Evolutionary conservation across 2,888 invertebrate genomes (phyloP).

Genomic region (Malthinus flaveolus): DNA sequence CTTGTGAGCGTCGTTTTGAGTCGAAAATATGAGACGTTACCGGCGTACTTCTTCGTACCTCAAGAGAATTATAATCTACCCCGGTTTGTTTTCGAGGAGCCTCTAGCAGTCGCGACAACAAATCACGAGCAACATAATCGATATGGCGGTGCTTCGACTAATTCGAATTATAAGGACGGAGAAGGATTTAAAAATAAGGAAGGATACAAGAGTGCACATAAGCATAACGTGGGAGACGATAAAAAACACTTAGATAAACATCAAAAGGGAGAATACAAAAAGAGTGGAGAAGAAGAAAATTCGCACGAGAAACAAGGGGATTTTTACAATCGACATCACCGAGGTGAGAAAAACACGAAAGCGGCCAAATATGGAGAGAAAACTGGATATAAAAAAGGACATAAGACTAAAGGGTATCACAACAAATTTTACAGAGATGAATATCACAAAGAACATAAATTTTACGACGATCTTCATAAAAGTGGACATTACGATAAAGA

Average conservation of each 20-base stretch:
- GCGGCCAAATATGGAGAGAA: conserved; percentile 73
- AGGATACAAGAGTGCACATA: conserved; percentile 25
- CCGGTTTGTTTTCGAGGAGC: too few relatives aligned
- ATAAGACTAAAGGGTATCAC: conserved; percentile 77
- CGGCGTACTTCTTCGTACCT: too few relatives aligned
- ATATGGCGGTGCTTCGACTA: neutral
- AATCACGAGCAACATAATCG: neutral
- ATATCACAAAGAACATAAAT: conserved; percentile 77
- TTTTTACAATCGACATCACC: conserved; percentile 68
- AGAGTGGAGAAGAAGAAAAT: conserved; percentile 65
- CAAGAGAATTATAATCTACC: too few relatives aligned
- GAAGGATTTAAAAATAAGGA: conserved; percentile 5
- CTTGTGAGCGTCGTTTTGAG: neutral
- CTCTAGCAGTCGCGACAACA: neutral
- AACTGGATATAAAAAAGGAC: conserved; percentile 76
- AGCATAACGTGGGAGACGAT: conserved; percentile 44
- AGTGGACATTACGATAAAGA: conserved; percentile 71
- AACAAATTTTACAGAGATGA: conserved; percentile 80
- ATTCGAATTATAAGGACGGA: neutral
- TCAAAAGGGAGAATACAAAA: conserved; percentile 63
- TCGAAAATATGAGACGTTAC: too few relatives aligned
- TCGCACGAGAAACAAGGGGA: conserved; percentile 67
- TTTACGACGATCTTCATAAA: conserved; percentile 75
- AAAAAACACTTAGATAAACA: conserved; percentile 56
- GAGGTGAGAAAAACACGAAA: conserved; percentile 68